Conservation (phyloP, 2,113 vertebrate species). For the Petromus typicus region DNA sequence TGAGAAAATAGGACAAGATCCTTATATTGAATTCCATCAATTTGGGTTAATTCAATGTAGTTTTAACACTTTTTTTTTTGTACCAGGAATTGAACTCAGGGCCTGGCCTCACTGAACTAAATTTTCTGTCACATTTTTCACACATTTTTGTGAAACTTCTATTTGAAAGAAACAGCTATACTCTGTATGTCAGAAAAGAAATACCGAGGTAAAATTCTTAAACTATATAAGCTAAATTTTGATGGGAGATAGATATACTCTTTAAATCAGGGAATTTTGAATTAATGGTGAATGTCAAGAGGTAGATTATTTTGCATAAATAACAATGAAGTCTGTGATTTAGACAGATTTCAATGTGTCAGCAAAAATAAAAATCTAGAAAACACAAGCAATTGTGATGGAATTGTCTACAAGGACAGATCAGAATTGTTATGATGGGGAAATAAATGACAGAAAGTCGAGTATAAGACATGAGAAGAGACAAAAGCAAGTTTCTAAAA, state of each 20-base stretch:
- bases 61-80: neutral
- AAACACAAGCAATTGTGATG: neutral
- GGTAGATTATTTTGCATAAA: neutral
- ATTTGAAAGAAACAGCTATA: neutral
- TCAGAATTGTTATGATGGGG: neutral
- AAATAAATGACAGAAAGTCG: neutral
- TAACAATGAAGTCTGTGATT: neutral
- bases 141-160: neutral
- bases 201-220: neutral
- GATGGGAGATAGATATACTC: neutral
- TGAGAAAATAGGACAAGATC: neutral
- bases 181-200: neutral
- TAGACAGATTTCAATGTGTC: neutral
- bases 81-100: no score
- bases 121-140: neutral
- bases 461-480: accelerated
- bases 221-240: neutral
- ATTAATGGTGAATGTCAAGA: neutral
- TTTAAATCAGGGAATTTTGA: neutral
- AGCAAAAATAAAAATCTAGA: neutral
- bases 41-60: neutral
- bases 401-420: neutral
- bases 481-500: neutral
- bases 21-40: neutral
- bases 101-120: no score